Percentiles rank a stretch among this genome's conserved stretches.
Conservation (phyloP, 2,888 invertebrate species). For the Acanthosepion esculentum region DNA sequence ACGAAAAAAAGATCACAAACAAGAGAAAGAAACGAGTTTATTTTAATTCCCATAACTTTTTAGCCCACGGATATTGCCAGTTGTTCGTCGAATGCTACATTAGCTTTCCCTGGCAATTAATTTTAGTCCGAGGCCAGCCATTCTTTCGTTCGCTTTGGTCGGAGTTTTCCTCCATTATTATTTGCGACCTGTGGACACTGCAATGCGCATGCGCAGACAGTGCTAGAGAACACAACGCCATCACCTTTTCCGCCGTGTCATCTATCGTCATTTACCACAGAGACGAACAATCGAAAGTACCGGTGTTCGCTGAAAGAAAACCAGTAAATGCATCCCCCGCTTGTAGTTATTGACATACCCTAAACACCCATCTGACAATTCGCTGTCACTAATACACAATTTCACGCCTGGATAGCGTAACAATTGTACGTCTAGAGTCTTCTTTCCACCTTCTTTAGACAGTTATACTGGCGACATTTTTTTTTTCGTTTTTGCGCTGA, state of each 20-base stretch:
- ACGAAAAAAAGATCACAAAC: not conserved
- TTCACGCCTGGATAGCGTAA: not conserved
- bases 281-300: not conserved
- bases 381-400: slow-evolving; percentile 33
- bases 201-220: not conserved
- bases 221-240: not conserved
- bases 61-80: not conserved
- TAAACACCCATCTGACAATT: not conserved
- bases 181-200: slow-evolving; percentile 13
- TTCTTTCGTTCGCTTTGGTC: not conserved
- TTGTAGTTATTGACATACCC: not conserved
- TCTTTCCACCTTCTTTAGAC: not conserved
- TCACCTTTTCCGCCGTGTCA: not conserved
- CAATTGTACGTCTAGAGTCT: slow-evolving; percentile 21
- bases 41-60: slow-evolving; percentile 25
- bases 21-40: not conserved
- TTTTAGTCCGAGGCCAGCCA: not conserved
- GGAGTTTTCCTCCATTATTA: not conserved
- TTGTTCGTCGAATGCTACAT: not conserved
- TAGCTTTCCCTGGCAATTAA: slow-evolving; percentile 21
- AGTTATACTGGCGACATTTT: not conserved
- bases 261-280: not conserved
- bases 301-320: not conserved
- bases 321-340: not conserved
- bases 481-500: not conserved